These are phyloP conservation scores for Perdita meconis DNA, from an alignment of 2,888 invertebrate species.

Conservation along the genomic window DNA sequence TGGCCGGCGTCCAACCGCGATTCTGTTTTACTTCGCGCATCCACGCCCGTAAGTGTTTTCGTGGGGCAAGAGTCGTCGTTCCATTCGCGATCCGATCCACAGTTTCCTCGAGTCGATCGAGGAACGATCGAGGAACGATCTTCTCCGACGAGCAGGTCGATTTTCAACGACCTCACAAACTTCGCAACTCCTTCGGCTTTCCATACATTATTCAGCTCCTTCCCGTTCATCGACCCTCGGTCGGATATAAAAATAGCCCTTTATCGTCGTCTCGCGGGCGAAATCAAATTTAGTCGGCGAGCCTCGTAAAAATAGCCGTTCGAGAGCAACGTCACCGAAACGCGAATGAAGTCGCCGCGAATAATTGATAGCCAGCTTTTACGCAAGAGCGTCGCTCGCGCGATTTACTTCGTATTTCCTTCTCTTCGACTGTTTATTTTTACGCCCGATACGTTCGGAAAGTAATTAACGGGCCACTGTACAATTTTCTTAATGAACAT, in stretches of 20 bases:
- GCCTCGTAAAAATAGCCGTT: slow-evolving; percentile 10
- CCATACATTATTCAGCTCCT: not conserved
- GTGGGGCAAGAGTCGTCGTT: not conserved
- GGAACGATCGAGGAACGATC: not conserved
- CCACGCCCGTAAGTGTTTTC: slow-evolving; percentile 45
- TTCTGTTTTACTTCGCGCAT: slow-evolving; percentile 64
- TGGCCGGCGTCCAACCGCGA: slow-evolving; percentile 68
- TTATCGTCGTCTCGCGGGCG: not conserved
- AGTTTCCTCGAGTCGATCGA: too few relatives aligned
- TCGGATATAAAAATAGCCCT: not conserved
- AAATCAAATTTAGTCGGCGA: slow-evolving; percentile 16
- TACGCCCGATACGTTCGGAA: slow-evolving; percentile 24
- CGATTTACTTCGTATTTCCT: not conserved
- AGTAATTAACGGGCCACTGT: slow-evolving; percentile 23
- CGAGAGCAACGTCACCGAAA: not conserved
- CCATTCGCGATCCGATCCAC: slow-evolving; percentile 1
- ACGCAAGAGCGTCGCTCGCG: too few relatives aligned
- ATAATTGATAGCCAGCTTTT: too few relatives aligned
- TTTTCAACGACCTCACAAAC: too few relatives aligned
- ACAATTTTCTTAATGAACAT: slow-evolving; percentile 43
- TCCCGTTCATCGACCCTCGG: slow-evolving; percentile 5
- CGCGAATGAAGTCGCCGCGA: not conserved
- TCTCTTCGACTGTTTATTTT: not conserved
- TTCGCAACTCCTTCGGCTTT: not conserved
- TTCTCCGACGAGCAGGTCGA: not conserved